Conservation (phyloP, 2,888 invertebrate species). For the Tetanocera ferruginea region DNA sequence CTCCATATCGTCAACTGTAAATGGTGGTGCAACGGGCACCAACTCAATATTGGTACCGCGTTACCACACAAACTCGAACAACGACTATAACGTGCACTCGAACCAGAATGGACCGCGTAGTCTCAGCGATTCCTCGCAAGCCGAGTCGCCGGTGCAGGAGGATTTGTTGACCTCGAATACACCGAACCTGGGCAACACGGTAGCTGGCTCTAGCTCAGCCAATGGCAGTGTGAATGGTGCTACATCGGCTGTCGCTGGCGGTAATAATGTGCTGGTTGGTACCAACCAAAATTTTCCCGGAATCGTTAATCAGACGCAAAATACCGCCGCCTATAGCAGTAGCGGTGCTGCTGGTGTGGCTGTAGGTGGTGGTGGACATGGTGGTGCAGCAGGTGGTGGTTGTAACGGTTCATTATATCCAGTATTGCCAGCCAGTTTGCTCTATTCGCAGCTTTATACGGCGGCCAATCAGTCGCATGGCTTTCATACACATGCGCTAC, state of each 20-base stretch:
- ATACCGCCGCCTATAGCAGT: slow-evolving; percentile 71
- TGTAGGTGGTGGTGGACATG: slow-evolving; percentile 55
- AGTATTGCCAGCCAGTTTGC: slow-evolving; percentile 83
- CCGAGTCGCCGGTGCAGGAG: slow-evolving; percentile 86
- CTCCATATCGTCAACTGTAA: slow-evolving; percentile 67
- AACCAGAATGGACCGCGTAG: slow-evolving; percentile 80
- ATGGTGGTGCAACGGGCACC: slow-evolving; percentile 57
- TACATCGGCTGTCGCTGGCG: slow-evolving; percentile 59
- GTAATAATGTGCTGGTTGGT: slow-evolving; percentile 55
- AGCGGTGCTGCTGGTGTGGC: slow-evolving; percentile 66
- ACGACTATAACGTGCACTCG: slow-evolving; percentile 74
- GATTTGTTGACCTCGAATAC: slow-evolving; percentile 79
- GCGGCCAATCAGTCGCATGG: slow-evolving; percentile 83
- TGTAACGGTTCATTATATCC: slow-evolving; percentile 83
- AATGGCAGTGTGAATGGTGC: slow-evolving; percentile 67
- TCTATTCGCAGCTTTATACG: slow-evolving; percentile 87
- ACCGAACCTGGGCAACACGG: slow-evolving; percentile 74
- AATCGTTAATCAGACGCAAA: slow-evolving; percentile 72
- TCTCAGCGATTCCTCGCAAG: slow-evolving; percentile 85
- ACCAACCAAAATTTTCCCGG: slow-evolving; percentile 72
- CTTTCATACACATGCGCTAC: slow-evolving; percentile 79
- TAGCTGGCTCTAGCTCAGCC: slow-evolving; percentile 66
- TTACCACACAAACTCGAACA: slow-evolving; percentile 74
- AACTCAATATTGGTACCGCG: slow-evolving; percentile 76
- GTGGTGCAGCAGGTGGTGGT: slow-evolving; percentile 67